Percentiles rank a stretch among this genome's conserved stretches.
Conservation (phyloP, 1,140 invertebrate species). For the Leptestheria dahalacensis region DNA sequence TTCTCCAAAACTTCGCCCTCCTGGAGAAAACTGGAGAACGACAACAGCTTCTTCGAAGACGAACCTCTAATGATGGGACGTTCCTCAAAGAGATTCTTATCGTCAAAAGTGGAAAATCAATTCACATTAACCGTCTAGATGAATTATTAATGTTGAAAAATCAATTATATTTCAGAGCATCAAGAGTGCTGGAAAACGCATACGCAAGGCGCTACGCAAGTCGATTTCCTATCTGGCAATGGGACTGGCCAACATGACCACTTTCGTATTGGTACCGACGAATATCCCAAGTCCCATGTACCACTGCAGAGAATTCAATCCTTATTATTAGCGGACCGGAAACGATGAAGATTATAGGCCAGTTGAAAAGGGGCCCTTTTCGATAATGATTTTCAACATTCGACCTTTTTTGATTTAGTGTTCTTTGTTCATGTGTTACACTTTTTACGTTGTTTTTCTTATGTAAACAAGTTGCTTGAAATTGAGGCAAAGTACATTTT, state of each 20-base stretch:
- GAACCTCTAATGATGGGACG: background rate
- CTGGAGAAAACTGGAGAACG: background rate
- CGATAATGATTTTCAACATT: background rate
- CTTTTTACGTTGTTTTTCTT: background rate
- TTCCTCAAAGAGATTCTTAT: background rate
- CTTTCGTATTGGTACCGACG: background rate
- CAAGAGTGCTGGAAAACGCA: conserved; percentile 4
- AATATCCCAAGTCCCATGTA: conserved; percentile 6
- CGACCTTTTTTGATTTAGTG: background rate
- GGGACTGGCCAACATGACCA: conserved; percentile 7
- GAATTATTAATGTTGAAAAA: background rate
- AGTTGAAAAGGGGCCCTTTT: too few species aligned
- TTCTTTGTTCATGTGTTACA: background rate
- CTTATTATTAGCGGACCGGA: too few species aligned
- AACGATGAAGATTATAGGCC: too few species aligned
- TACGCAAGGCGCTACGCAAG: background rate
- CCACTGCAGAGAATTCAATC: background rate
- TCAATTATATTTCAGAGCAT: conserved; percentile 1
- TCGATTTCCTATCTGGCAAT: conserved; percentile 4
- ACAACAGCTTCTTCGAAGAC: background rate
- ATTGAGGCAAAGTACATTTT: too few species aligned
- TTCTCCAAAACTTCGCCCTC: background rate
- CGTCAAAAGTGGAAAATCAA: background rate
- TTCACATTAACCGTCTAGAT: background rate
- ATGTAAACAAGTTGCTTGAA: background rate